Evolutionary conservation across 2,797 vertebrate species (phyloP), one percentile per base, ranked within the genome.

Genomic region (Melanotaenia pygmaea): DNA sequence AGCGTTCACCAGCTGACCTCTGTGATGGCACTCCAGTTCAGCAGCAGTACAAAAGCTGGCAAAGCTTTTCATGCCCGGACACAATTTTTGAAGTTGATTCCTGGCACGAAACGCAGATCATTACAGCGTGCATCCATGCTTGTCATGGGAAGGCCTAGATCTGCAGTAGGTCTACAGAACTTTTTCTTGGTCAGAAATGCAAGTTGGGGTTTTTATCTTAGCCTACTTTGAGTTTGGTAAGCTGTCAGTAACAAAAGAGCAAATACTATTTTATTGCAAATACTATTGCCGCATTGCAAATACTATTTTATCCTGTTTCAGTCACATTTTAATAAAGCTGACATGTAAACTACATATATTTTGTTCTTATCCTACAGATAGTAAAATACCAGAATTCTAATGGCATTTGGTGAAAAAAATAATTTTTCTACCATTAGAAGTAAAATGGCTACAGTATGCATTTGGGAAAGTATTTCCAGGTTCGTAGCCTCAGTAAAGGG

Each of bases 21-120:
- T 76, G 87, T 78, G 79, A 89, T 77, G 82, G 85, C 76, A 67
- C 86, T 86, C 85, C 76, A 77, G 20, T 77, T 83, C 83, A 81
- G 81, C 80, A 73, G 82, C 80, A 74, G 62, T 53, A 76, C 74
- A 76, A 51, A 72, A 75, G 75, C 54, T 86, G 82, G 82, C 83
- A 81, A 64, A 69, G 68, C 34, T 32, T 22, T 72, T 64, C 37
- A 59, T 22, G 71, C 67, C n/a, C 67, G 74, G 72, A 84, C 73
- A 56, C 71, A 59, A 40, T 86, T 74, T 84, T n/a, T 79, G 73
- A 79, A 64, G 80, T 70, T 67, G 40, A 63, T 43, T 82, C 67
- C 77, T 76, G 82, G 80, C 74, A 62, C 30, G 51, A 53, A 70
- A 22, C 47, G 37, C 57, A 24, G 50, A 84, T 59, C 81, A 72